These are phyloP conservation scores for Meloidogyne hapla DNA, from an alignment of 1,140 invertebrate genomes.

Conservation along the genomic window DNA sequence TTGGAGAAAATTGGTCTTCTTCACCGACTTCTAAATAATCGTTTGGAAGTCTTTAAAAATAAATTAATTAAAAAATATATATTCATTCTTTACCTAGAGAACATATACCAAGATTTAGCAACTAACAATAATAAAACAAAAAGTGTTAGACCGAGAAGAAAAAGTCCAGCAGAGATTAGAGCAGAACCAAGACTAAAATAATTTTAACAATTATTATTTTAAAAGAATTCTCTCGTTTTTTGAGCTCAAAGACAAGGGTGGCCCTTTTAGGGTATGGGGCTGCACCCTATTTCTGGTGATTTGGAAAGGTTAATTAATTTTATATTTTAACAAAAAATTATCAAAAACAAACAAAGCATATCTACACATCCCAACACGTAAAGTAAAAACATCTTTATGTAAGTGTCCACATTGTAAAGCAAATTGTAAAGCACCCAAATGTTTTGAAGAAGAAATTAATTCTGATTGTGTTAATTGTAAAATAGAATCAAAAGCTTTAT, in stretches of 20 bases:
- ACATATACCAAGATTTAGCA: constrained; percentile 47
- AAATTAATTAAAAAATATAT: not conserved
- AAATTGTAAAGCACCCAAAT: constrained; percentile 49
- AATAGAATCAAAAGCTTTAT: constrained; percentile 12
- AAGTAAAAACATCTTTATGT: constrained; percentile 46
- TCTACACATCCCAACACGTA: constrained; percentile 53
- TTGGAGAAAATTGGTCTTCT: constrained; percentile 39
- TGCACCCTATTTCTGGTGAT: too few species aligned
- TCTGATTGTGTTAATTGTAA: not conserved
- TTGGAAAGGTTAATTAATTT: too few species aligned
- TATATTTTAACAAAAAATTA: not conserved
- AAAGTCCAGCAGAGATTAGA: constrained; percentile 45
- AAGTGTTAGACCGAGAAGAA: constrained; percentile 57
- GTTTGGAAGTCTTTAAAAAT: constrained; percentile 23
- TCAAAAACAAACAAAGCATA: constrained; percentile 51
- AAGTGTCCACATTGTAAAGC: constrained; percentile 47
- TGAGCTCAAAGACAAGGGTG: too few species aligned
- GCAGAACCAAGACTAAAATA: constrained; percentile 52
- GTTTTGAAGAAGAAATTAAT: constrained; percentile 8
- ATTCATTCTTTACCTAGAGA: constrained; percentile 26
- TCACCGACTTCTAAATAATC: constrained; percentile 40
- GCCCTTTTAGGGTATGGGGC: too few species aligned
- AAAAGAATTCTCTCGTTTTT: too few species aligned
- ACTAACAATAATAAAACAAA: constrained; percentile 57
- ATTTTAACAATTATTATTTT: not conserved